phyloP scores from a whole-genome alignment of 1,140 invertebrate species.

The Tenebrio molitor region DNA sequence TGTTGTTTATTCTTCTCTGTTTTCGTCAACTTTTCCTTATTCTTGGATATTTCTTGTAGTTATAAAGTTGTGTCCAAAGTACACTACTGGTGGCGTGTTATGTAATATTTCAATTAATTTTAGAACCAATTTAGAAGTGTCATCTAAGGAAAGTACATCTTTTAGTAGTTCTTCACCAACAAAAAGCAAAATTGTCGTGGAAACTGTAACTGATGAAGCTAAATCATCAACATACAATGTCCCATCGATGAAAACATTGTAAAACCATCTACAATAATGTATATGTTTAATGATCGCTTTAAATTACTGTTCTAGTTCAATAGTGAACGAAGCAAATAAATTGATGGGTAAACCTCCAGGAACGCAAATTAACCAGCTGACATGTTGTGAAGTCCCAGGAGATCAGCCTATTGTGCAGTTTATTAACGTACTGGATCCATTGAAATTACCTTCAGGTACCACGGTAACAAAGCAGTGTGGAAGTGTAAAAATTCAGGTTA shows the following conservation, averaged over 20 bases:
- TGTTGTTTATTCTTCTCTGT: too few species aligned
- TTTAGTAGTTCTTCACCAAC: conserved; percentile 85
- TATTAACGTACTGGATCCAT: conserved; percentile 62
- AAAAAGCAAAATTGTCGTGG: conserved; percentile 87
- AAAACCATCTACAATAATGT: background rate
- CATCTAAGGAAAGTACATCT: conserved; percentile 64
- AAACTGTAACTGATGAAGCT: conserved; percentile 65
- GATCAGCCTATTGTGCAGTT: conserved; percentile 64
- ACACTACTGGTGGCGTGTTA: too few species aligned
- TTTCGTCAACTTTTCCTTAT: too few species aligned
- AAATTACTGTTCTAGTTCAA: background rate
- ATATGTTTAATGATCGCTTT: background rate
- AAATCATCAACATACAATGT: conserved; percentile 32
- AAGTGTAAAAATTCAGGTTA: conserved; percentile 62
- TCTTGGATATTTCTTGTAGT: too few species aligned
- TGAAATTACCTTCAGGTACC: conserved; percentile 58
- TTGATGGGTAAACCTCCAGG: conserved; percentile 55
- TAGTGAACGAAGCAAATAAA: conserved; percentile 23
- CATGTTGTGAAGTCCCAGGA: conserved; percentile 63
- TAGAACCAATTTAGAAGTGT: conserved; percentile 70
- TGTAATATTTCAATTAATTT: too few species aligned
- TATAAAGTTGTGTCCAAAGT: too few species aligned
- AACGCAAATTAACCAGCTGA: conserved; percentile 63
- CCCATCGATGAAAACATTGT: conserved; percentile 6
- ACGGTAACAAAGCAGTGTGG: conserved; percentile 61